Percentiles rank a stretch among this genome's conserved stretches.
phyloP scores from a whole-genome alignment of 2,888 invertebrate species.

The Drosophila niveifrons region DNA sequence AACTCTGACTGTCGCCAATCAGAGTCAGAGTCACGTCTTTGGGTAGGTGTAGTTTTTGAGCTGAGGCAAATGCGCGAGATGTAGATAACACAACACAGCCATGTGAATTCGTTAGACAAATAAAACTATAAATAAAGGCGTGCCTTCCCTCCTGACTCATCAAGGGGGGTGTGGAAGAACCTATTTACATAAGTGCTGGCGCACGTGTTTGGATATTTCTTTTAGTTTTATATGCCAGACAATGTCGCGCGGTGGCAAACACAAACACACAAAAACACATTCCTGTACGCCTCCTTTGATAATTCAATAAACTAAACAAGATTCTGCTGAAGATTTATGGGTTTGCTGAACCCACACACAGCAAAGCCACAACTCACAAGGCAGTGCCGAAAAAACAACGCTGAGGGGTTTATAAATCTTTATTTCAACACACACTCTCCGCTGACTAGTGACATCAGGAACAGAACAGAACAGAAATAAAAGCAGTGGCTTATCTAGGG shows the following conservation, averaged over 20 bases:
- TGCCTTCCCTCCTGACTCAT: constrained; percentile 14
- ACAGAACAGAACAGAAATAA: constrained; percentile 50
- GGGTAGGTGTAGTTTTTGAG: constrained; percentile 13
- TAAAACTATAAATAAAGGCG: constrained; percentile 75
- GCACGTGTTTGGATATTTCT: constrained; percentile 77
- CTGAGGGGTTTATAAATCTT: constrained; percentile 72
- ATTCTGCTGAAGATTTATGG: constrained; percentile 78
- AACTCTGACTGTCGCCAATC: background rate
- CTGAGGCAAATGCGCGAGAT: constrained; percentile 55
- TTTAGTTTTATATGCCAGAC: constrained; percentile 75
- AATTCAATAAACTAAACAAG: constrained; percentile 82
- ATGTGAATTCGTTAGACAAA: constrained; percentile 57
- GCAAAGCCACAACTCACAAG: background rate
- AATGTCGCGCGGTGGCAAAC: constrained; percentile 27
- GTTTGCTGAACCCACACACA: constrained; percentile 67
- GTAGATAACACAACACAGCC: constrained; percentile 56
- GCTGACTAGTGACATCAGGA: background rate
- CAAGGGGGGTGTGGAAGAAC: constrained; percentile 4
- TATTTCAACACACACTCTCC: constrained; percentile 52
- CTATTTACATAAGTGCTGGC: constrained; percentile 75
- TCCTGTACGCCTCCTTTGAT: constrained; percentile 53
- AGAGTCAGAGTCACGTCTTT: constrained; percentile 6
- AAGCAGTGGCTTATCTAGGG: constrained; percentile 18
- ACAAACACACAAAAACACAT: constrained; percentile 26
- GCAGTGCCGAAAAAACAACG: constrained; percentile 39